phyloP scores from a whole-genome alignment of 2,797 vertebrate species.

The Periparus ater region DNA sequence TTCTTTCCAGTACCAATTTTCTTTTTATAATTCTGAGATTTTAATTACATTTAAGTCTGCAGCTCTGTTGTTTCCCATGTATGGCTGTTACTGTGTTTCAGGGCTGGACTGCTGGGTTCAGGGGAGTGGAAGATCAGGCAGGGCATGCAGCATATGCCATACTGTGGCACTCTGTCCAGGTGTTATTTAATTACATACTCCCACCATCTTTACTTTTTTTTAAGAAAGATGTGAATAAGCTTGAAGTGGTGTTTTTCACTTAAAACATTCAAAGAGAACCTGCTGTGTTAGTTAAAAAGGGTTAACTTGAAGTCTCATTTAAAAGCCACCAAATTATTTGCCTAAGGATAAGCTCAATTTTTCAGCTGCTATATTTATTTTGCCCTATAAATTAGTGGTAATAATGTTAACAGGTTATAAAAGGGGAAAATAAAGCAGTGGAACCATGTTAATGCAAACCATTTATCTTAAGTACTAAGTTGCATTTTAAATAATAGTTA shows the following conservation, averaged over 20 bases:
- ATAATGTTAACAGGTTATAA: slow-evolving; percentile 18
- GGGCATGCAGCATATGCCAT: background rate
- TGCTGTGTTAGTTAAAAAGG: slow-evolving; percentile 38
- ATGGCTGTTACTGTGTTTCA: background rate
- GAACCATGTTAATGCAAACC: background rate
- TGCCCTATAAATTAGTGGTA: slow-evolving; percentile 19
- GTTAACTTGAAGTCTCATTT: slow-evolving; percentile 56
- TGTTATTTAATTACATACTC: background rate
- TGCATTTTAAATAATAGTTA: background rate
- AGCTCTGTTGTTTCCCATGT: background rate
- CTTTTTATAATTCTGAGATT: background rate
- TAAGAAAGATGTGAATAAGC: background rate
- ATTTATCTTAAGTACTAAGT: slow-evolving; percentile 4
- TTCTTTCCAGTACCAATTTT: background rate
- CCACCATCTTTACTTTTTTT: background rate
- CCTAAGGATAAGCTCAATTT: slow-evolving; percentile 30
- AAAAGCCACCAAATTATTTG: slow-evolving; percentile 40
- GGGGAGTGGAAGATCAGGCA: background rate
- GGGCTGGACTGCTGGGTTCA: background rate
- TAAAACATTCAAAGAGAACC: slow-evolving; percentile 31
- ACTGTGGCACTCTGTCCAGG: background rate
- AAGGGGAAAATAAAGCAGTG: background rate
- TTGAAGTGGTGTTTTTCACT: background rate
- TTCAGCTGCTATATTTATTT: slow-evolving; percentile 48
- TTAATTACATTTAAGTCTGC: background rate